Evolutionary conservation across 2,113 vertebrate species (phyloP).

Genomic region (Chroicocephalus ridibundus): DNA sequence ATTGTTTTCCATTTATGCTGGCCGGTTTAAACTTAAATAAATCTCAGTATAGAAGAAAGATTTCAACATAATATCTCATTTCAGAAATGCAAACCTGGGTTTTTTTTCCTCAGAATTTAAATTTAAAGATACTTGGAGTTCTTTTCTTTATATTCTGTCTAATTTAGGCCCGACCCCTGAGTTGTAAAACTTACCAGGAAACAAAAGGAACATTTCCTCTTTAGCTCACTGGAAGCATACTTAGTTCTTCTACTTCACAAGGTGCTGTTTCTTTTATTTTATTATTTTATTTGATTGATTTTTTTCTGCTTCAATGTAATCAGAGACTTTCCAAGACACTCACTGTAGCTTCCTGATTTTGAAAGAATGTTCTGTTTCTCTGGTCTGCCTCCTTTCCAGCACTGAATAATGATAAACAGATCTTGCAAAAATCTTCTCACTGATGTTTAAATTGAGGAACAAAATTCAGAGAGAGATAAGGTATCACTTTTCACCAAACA

Average conservation of each 20-base stretch:
- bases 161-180: not conserved
- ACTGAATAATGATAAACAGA: slow-evolving; percentile 59
- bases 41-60: not conserved
- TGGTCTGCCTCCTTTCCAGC: slow-evolving; percentile 12
- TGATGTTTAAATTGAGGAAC: slow-evolving; percentile 45
- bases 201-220: not conserved
- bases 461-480: slow-evolving; percentile 54
- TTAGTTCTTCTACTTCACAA: not conserved
- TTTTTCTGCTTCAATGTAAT: not conserved
- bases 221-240: not conserved
- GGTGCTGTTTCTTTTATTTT: not conserved
- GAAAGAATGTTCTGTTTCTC: not conserved
- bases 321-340: not conserved
- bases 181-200: not conserved
- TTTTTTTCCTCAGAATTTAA: not conserved
- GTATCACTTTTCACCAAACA: slow-evolving; percentile 54
- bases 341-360: not conserved
- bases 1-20: not conserved
- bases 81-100: not conserved
- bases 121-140: not conserved
- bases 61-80: not conserved
- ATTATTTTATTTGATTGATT: not conserved
- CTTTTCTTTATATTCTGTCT: not conserved
- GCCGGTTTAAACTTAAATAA: not conserved
- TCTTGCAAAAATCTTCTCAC: slow-evolving; percentile 37